Evolutionary conservation across 1,140 invertebrate species (phyloP).

Genomic region (Microplitis mediator): DNA sequence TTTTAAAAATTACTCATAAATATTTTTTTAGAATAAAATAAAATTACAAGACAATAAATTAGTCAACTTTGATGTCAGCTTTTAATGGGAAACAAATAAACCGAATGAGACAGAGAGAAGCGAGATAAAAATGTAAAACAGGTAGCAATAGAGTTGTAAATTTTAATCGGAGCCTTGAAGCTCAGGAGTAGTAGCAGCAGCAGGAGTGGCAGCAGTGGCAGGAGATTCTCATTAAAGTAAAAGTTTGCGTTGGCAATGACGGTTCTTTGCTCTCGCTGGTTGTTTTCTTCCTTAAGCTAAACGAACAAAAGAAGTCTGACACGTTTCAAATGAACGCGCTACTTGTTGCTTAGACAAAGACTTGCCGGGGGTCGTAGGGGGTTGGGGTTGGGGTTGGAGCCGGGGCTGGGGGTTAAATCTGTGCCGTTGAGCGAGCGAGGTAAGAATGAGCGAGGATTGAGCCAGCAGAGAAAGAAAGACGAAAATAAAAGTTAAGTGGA

Average conservation of each 20-base stretch:
- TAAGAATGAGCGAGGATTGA: not conserved
- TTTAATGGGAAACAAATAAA: no score
- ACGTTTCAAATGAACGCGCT: slow-evolving; percentile 64
- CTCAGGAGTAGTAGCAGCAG: no score
- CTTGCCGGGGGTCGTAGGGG: no score
- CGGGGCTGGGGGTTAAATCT: slow-evolving; percentile 24
- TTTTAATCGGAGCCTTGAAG: no score
- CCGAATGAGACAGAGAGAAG: no score
- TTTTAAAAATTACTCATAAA: no score
- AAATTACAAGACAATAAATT: no score
- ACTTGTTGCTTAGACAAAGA: slow-evolving; percentile 61
- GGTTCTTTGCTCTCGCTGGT: not conserved
- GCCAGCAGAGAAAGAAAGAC: slow-evolving; percentile 35
- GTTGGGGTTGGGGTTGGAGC: no score
- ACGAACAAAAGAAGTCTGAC: slow-evolving; percentile 62
- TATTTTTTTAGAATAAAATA: no score
- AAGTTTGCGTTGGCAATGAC: slow-evolving; percentile 29
- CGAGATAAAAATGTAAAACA: no score
- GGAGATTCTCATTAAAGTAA: slow-evolving; percentile 27
- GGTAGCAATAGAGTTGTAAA: no score
- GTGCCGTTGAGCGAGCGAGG: not conserved
- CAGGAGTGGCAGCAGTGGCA: not conserved
- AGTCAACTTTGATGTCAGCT: no score
- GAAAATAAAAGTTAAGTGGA: slow-evolving; percentile 15
- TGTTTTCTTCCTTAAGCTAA: slow-evolving; percentile 37